Percentiles rank a stretch among this genome's conserved stretches.
Evolutionary conservation across 1,140 invertebrate species (phyloP).

Genomic region (Bombus superbus): DNA sequence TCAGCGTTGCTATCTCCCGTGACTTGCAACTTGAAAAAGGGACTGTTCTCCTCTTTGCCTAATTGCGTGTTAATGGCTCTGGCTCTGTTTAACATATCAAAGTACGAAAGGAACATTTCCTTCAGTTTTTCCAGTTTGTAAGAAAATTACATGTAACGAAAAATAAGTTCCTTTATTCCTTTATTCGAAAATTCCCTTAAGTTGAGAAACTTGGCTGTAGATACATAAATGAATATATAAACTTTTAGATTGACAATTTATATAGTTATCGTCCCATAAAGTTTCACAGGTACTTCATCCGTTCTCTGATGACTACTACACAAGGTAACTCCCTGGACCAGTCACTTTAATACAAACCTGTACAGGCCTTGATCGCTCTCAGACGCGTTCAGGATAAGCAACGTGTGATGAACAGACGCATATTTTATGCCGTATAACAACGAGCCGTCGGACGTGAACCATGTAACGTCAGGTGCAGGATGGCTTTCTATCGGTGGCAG

Average conservation of each 20-base stretch:
- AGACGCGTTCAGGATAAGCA: slow-evolving; percentile 91
- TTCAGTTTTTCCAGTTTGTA: neutral
- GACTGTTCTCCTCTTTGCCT: slow-evolving; percentile 93
- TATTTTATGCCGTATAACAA: slow-evolving; percentile 92
- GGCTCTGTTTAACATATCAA: slow-evolving; percentile 84
- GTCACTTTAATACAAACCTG: slow-evolving; percentile 81
- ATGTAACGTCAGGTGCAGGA: slow-evolving; percentile 91
- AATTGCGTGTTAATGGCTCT: slow-evolving; percentile 93
- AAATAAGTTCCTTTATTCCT: no score
- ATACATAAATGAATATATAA: neutral
- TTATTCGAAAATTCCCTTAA: no score
- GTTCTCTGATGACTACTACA: no score
- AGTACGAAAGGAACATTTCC: neutral
- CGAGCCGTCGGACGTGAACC: slow-evolving; percentile 89
- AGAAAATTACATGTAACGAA: no score
- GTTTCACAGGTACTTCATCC: neutral
- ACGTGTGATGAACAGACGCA: slow-evolving; percentile 86
- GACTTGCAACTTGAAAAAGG: slow-evolving; percentile 90
- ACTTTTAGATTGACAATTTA: neutral
- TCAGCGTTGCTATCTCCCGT: slow-evolving; percentile 87
- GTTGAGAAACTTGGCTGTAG: no score
- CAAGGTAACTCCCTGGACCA: neutral
- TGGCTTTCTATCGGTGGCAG: slow-evolving; percentile 92
- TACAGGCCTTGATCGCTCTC: slow-evolving; percentile 89
- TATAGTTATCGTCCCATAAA: neutral